A percentile compares a stretch with the other conserved stretches of the same genome.
These are phyloP conservation scores for Eristalinus sepulchralis DNA, from an alignment of 2,888 invertebrate genomes.

Conservation along the genomic window DNA sequence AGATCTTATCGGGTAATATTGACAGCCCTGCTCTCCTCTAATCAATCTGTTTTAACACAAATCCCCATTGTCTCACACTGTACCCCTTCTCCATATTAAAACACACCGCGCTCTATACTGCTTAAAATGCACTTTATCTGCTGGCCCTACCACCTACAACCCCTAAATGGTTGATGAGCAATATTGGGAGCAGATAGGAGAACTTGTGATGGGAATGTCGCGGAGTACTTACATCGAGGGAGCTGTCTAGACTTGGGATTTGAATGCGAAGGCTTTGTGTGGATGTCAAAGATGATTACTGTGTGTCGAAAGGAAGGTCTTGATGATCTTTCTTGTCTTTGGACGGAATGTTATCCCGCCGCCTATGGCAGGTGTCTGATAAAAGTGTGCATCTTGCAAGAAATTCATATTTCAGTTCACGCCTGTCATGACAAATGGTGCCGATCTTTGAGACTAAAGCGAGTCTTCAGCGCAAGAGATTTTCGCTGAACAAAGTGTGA, in stretches of 20 bases:
- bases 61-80: too few relatives aligned
- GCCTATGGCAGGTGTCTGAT: neutral
- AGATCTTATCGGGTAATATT: too few relatives aligned
- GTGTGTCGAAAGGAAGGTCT: neutral
- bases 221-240: slow-evolving; percentile 28
- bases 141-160: too few relatives aligned
- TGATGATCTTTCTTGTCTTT: neutral
- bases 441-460: too few relatives aligned
- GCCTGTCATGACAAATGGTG: too few relatives aligned
- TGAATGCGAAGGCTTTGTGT: neutral
- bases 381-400: neutral
- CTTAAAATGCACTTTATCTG: slow-evolving; percentile 47
- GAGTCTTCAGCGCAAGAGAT: too few relatives aligned
- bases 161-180: neutral
- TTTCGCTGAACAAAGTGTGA: too few relatives aligned
- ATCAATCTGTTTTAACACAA: too few relatives aligned
- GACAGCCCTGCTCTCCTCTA: too few relatives aligned
- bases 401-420: neutral
- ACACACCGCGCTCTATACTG: too few relatives aligned
- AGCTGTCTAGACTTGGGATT: slow-evolving; percentile 18
- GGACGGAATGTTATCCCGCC: neutral
- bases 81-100: too few relatives aligned
- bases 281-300: neutral
- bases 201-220: slow-evolving; percentile 23
- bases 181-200: slow-evolving; percentile 38